These are phyloP conservation scores for Platalea minor DNA, from an alignment of 2,797 vertebrate genomes.

Conservation along the genomic window DNA sequence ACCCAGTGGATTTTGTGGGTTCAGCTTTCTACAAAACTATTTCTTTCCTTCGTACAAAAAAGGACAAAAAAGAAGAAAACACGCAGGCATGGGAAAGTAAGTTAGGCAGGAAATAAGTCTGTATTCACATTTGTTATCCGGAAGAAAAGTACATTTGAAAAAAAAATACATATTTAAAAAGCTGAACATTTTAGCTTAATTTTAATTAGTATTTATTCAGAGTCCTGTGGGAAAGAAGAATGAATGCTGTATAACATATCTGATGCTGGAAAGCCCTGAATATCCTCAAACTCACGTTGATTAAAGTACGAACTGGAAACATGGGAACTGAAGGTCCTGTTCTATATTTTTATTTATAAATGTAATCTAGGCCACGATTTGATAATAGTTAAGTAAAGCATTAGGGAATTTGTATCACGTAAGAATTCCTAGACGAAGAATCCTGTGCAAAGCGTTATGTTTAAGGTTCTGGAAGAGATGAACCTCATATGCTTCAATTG, in stretches of 20 bases:
- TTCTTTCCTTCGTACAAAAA: conserved; percentile 35
- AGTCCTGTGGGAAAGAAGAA: conserved; percentile 5
- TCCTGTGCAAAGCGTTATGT: neutral
- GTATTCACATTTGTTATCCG: conserved; percentile 45
- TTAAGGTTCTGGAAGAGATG: neutral
- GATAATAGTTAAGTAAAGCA: neutral
- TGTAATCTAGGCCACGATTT: neutral
- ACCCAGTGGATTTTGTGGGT: conserved; percentile 47
- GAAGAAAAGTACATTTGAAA: conserved; percentile 17
- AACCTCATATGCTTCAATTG: neutral
- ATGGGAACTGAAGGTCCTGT: neutral
- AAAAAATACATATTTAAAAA: neutral
- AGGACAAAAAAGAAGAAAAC: conserved; percentile 42
- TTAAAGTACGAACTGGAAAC: neutral
- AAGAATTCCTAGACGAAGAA: neutral
- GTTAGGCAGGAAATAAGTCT: conserved; percentile 45
- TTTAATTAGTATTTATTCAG: conserved; percentile 51
- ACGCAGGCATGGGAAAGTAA: conserved; percentile 55
- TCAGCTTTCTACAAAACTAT: conserved; percentile 54
- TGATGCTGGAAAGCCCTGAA: neutral
- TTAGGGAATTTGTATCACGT: neutral
- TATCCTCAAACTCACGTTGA: neutral
- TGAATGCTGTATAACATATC: neutral
- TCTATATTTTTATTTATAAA: neutral
- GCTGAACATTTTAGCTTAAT: neutral